phyloP scores from a whole-genome alignment of 1,140 invertebrate genomes.

The Zophobas morio region DNA sequence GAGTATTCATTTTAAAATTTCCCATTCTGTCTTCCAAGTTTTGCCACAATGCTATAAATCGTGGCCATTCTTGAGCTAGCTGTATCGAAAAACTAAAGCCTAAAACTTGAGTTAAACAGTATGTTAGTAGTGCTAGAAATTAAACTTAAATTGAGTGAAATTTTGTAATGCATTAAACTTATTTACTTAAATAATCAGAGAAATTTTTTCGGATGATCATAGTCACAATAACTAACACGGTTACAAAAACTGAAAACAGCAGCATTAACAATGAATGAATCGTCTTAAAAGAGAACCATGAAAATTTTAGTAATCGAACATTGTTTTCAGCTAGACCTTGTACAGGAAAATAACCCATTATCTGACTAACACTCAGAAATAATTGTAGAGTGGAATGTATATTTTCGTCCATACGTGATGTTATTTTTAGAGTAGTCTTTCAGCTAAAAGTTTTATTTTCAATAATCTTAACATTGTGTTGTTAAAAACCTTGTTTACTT shows the following conservation, averaged over 20 bases:
- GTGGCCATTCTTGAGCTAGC: constrained; percentile 52
- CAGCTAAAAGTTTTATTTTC: no score
- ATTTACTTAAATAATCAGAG: background rate
- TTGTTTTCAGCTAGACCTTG: background rate
- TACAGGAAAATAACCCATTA: constrained; percentile 3
- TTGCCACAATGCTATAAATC: constrained; percentile 50
- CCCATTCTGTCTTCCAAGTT: constrained; percentile 51
- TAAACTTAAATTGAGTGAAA: background rate
- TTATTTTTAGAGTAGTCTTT: background rate
- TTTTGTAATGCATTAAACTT: background rate
- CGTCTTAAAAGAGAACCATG: background rate
- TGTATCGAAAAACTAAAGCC: background rate
- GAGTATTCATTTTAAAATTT: constrained; percentile 24
- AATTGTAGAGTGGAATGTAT: background rate
- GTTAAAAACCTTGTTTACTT: no score
- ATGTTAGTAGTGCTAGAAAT: background rate
- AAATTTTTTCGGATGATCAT: background rate
- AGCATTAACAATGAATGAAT: background rate
- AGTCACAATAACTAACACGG: background rate
- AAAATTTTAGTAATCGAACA: background rate
- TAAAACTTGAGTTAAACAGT: background rate
- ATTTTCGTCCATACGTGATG: background rate
- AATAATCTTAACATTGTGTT: no score
- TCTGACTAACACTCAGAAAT: background rate
- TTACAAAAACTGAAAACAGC: background rate